These are phyloP conservation scores for Panulirus ornatus DNA, from an alignment of 1,140 invertebrate genomes.

Conservation along the genomic window DNA sequence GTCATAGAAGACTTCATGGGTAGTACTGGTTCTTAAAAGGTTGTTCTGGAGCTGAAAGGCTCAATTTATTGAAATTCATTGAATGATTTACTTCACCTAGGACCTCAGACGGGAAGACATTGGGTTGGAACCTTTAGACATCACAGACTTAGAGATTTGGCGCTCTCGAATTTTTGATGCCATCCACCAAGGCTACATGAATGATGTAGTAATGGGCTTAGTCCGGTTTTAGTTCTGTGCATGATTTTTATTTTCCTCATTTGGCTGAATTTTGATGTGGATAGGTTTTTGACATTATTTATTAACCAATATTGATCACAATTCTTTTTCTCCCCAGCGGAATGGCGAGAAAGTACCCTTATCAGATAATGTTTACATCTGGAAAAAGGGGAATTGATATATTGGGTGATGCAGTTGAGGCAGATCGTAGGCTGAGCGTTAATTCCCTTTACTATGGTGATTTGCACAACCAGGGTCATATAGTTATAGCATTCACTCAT, in stretches of 20 bases:
- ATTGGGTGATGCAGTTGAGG: slow-evolving; percentile 81
- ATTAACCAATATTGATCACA: too few species aligned
- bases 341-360: slow-evolving; percentile 25
- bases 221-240: too few species aligned
- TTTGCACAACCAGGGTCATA: slow-evolving; percentile 78
- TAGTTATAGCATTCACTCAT: slow-evolving; percentile 78
- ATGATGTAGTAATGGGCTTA: too few species aligned
- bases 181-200: slow-evolving; percentile 84
- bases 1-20: too few species aligned
- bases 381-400: slow-evolving; percentile 78
- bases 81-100: too few species aligned
- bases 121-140: slow-evolving; percentile 77
- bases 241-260: too few species aligned
- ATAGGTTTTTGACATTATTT: too few species aligned
- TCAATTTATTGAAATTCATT: too few species aligned
- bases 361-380: slow-evolving; percentile 4
- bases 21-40: too few species aligned
- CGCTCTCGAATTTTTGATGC: slow-evolving; percentile 86
- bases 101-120: slow-evolving; percentile 37
- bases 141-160: slow-evolving; percentile 86
- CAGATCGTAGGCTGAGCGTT: slow-evolving; percentile 79
- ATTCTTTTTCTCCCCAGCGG: not conserved
- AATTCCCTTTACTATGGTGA: slow-evolving; percentile 79
- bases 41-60: too few species aligned
- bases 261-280: too few species aligned